A percentile compares a stretch with the other conserved stretches of the same genome.
phyloP scores from a whole-genome alignment of 2,888 invertebrate genomes.

The Eurytoma adleriae region DNA sequence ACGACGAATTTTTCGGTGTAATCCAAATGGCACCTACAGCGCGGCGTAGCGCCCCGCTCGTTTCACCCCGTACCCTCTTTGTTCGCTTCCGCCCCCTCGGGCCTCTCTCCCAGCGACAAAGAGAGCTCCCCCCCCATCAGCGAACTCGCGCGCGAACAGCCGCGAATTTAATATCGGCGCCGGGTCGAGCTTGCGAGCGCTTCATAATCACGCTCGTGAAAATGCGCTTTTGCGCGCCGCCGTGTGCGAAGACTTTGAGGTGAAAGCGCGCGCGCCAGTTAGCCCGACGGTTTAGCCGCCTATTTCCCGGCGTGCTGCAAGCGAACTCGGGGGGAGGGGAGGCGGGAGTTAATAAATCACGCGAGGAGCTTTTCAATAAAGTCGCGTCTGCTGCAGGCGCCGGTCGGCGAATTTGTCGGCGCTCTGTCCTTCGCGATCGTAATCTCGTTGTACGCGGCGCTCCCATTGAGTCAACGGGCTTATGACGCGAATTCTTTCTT shows the following conservation, averaged over 20 bases:
- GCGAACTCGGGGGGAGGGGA: not conserved
- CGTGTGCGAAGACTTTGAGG: not conserved
- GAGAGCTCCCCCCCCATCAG: conserved; percentile 26
- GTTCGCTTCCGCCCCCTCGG: conserved; percentile 16
- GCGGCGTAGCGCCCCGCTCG: not conserved
- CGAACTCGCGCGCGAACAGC: conserved; percentile 27
- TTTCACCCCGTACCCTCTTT: not conserved
- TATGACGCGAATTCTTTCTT: not conserved
- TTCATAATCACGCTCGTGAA: conserved; percentile 56
- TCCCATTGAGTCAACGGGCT: no score
- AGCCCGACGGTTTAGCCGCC: conserved; percentile 3
- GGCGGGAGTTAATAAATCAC: conserved; percentile 42
- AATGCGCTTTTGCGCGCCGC: conserved; percentile 47
- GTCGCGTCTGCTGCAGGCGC: conserved; percentile 5
- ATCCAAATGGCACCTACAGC: conserved; percentile 29
- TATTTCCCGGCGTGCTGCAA: not conserved
- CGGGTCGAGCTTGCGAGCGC: conserved; percentile 20
- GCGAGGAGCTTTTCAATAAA: conserved; percentile 40
- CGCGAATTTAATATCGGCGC: conserved; percentile 53
- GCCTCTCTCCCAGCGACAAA: conserved; percentile 34
- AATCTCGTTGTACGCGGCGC: not conserved
- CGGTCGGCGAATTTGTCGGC: conserved; percentile 2
- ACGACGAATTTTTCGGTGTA: conserved; percentile 33
- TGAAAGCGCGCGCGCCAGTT: conserved; percentile 6
- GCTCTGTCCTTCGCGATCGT: not conserved